Percentiles rank a stretch among this genome's conserved stretches.
phyloP scores from a whole-genome alignment of 2,888 invertebrate species.

The Xiphydria camelus region DNA sequence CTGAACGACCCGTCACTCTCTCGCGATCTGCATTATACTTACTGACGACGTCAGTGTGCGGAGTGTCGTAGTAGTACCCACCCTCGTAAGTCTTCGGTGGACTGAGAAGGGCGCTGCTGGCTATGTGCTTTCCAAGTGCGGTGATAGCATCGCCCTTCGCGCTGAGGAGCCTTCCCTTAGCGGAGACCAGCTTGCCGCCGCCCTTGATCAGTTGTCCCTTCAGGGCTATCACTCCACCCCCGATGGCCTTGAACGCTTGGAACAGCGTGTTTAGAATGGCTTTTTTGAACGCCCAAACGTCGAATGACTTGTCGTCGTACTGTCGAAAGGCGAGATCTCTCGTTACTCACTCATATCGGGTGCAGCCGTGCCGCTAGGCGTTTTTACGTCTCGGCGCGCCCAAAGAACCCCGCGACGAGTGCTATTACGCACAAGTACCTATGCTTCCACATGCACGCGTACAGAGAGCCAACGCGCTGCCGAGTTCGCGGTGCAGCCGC shows the following conservation, averaged over 20 bases:
- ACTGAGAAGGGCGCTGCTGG: conserved; percentile 72
- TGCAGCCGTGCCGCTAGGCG: neutral
- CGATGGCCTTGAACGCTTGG: conserved; percentile 86
- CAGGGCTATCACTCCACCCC: conserved; percentile 84
- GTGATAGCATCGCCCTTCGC: conserved; percentile 80
- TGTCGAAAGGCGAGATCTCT: too few species aligned
- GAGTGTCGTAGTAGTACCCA: too few species aligned
- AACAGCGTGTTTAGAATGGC: conserved; percentile 80
- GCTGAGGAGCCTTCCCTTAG: conserved; percentile 70
- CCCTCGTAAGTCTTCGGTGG: conserved; percentile 54
- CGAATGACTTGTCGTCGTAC: conserved; percentile 58
- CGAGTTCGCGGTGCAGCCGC: too few species aligned
- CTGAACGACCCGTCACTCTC: too few species aligned
- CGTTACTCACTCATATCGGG: neutral
- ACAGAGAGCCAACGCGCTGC: too few species aligned
- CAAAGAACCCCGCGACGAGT: neutral
- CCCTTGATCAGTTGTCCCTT: conserved; percentile 87
- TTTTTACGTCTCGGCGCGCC: neutral
- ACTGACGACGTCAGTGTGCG: too few species aligned
- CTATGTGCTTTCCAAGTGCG: conserved; percentile 78
- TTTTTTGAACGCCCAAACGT: conserved; percentile 78
- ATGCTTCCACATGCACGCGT: too few species aligned
- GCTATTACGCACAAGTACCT: neutral
- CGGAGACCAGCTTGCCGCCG: conserved; percentile 70
- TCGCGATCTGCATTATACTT: too few species aligned